Conservation (phyloP, 2,113 vertebrate genomes). For the Lampris megalopsis region DNA sequence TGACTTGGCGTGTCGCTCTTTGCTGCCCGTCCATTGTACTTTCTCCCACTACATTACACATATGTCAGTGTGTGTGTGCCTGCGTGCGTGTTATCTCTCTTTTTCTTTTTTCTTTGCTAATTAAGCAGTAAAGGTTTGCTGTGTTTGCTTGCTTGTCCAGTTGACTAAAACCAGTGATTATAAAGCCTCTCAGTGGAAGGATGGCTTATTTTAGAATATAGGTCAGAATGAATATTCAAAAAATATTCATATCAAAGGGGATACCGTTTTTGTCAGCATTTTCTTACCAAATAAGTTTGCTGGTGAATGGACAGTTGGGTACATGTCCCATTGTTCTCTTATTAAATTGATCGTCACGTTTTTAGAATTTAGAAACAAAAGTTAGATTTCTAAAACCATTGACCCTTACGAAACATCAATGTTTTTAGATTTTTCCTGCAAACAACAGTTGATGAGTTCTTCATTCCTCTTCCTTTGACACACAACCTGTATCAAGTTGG, state of each 20-base stretch:
- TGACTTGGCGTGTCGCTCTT: constrained; percentile 56
- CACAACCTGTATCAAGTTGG: too few species aligned
- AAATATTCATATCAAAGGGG: constrained; percentile 24
- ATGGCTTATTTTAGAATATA: constrained; percentile 56
- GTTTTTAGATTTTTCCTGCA: too few species aligned
- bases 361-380: too few species aligned
- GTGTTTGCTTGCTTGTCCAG: constrained; percentile 42
- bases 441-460: too few species aligned
- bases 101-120: constrained; percentile 24
- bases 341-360: too few species aligned
- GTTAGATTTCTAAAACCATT: too few species aligned
- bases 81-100: background rate
- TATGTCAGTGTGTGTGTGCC: background rate
- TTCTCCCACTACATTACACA: constrained; percentile 31
- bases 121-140: constrained; percentile 64
- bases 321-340: too few species aligned
- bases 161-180: background rate
- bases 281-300: background rate
- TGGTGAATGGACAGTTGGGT: constrained; percentile 5
- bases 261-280: constrained; percentile 4
- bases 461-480: too few species aligned
- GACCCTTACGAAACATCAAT: too few species aligned
- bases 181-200: constrained; percentile 38
- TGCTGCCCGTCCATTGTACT: constrained; percentile 26
- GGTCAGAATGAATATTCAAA: constrained; percentile 62